Conservation (phyloP, 1,140 invertebrate species). For the Mizuhopecten yessoensis region DNA sequence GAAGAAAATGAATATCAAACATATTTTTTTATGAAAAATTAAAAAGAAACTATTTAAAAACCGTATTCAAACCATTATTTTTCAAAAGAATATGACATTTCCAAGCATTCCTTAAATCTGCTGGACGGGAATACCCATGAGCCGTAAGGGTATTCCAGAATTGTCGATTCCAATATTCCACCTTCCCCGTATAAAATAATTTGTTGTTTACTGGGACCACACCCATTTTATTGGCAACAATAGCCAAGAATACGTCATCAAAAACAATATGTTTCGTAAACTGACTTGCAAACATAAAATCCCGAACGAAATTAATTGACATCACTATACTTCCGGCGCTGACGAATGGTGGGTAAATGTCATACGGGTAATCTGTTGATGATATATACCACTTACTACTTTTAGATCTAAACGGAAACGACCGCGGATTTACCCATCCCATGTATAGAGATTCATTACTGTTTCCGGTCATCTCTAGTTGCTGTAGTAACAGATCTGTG, state of each 20-base stretch:
- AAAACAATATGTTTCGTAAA: constrained; percentile 43
- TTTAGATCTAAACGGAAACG: background rate
- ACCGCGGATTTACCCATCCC: background rate
- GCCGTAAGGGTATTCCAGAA: background rate
- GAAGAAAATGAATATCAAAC: no score
- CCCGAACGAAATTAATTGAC: background rate
- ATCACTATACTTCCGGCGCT: background rate
- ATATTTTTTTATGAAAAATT: no score
- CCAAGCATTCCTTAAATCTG: background rate
- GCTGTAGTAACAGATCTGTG: background rate
- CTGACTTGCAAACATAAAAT: constrained; percentile 29
- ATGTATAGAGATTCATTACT: background rate
- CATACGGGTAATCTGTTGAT: constrained; percentile 17
- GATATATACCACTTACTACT: constrained; percentile 45
- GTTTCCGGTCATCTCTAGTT: background rate
- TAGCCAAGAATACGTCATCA: constrained; percentile 48
- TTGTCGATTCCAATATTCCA: background rate
- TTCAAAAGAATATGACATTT: constrained; percentile 26
- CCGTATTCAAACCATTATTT: background rate
- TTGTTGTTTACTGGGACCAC: background rate
- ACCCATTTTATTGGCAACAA: constrained; percentile 39
- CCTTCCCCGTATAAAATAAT: background rate
- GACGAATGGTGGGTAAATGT: constrained; percentile 45
- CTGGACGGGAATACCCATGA: background rate
- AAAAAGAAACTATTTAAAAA: no score